Percentiles rank a stretch among this genome's conserved stretches.
phyloP scores from a whole-genome alignment of 1,140 invertebrate species.

The Lepidotrigona ventralis region DNA sequence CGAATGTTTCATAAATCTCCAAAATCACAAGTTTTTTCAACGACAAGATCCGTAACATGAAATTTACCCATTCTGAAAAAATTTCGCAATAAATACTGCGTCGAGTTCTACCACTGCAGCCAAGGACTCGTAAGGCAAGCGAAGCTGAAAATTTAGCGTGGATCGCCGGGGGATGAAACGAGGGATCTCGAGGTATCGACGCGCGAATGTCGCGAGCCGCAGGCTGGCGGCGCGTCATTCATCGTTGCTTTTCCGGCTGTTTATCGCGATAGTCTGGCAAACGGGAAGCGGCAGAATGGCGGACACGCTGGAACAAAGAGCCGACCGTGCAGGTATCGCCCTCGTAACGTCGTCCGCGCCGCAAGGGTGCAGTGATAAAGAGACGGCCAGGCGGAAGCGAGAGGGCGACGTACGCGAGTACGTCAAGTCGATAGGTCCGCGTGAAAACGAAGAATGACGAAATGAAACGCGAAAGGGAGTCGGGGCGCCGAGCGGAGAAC shows the following conservation, averaged over 20 bases:
- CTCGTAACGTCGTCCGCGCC: slow-evolving; percentile 64
- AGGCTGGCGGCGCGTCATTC: slow-evolving; percentile 56
- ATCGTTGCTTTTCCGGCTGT: slow-evolving; percentile 65
- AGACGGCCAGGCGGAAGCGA: slow-evolving; percentile 40
- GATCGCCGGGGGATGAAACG: neutral
- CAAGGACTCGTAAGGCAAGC: too few species aligned
- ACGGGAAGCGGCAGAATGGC: slow-evolving; percentile 67
- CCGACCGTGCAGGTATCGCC: slow-evolving; percentile 53
- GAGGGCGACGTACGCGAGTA: slow-evolving; percentile 12
- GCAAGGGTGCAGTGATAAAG: slow-evolving; percentile 61
- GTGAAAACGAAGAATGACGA: slow-evolving; percentile 59
- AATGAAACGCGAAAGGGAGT: slow-evolving; percentile 21
- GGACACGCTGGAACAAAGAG: slow-evolving; percentile 42
- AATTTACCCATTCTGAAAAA: too few species aligned
- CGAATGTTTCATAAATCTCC: too few species aligned
- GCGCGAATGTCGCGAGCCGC: slow-evolving; percentile 43
- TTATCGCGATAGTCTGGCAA: slow-evolving; percentile 67
- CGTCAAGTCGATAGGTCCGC: slow-evolving; percentile 46
- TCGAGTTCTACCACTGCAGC: too few species aligned
- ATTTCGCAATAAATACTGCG: too few species aligned
- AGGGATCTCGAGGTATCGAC: slow-evolving; percentile 16
- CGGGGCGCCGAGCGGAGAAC: neutral
- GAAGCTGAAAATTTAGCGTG: neutral
- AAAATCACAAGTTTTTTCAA: too few species aligned
- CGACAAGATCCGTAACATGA: too few species aligned